phyloP scores from a whole-genome alignment of 2,113 vertebrate genomes.

The Phalacrocorax pelagicus region DNA sequence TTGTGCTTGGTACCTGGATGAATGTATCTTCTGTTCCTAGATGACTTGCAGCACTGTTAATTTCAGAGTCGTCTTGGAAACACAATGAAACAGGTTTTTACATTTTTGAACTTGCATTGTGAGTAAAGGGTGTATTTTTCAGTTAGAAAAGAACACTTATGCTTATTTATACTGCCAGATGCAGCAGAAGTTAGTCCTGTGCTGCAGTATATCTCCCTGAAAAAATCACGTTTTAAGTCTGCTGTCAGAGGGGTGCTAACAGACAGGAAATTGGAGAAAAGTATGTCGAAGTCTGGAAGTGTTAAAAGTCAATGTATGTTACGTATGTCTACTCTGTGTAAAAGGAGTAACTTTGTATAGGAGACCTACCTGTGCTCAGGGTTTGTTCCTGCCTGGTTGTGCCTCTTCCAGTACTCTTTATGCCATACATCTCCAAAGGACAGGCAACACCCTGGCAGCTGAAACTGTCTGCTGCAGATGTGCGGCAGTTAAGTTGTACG shows the following conservation, averaged over 20 bases:
- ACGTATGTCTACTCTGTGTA: fast-evolving
- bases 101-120: background rate
- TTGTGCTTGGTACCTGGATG: background rate
- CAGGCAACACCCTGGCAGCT: background rate
- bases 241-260: background rate
- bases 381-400: background rate
- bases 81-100: background rate
- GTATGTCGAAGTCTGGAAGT: background rate
- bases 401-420: background rate
- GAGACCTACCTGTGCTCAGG: background rate
- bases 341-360: background rate
- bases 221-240: background rate
- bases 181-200: background rate
- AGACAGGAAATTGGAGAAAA: background rate
- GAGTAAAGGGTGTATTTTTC: background rate
- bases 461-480: background rate
- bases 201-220: background rate
- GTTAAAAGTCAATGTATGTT: background rate
- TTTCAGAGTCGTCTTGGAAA: background rate
- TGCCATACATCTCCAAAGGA: background rate
- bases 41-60: background rate
- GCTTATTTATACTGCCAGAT: background rate
- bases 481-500: fast-evolving
- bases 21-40: background rate
- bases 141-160: background rate